Percentiles rank a stretch among this genome's conserved stretches.
These are phyloP conservation scores for Meliscaeva auricollis DNA, from an alignment of 2,888 invertebrate species.

Conservation along the genomic window DNA sequence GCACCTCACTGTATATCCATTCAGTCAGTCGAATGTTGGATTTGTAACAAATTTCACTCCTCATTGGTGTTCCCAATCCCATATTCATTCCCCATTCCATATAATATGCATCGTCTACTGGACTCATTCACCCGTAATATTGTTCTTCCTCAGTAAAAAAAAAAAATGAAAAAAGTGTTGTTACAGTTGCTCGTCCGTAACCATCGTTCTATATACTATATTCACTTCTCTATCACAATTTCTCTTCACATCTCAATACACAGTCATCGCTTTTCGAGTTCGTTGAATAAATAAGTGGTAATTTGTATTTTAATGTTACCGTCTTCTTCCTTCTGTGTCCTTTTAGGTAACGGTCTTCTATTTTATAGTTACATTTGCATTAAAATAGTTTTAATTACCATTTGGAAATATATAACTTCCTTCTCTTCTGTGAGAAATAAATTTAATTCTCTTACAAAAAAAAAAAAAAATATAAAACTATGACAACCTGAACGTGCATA, in stretches of 20 bases:
- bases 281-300: slow-evolving; percentile 49
- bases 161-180: neutral
- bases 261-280: slow-evolving; percentile 3
- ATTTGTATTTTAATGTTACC: neutral
- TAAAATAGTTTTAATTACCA: slow-evolving; percentile 67
- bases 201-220: slow-evolving; percentile 11
- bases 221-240: slow-evolving; percentile 1
- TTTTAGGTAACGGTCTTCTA: slow-evolving; percentile 11
- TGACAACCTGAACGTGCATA: slow-evolving; percentile 51
- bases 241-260: neutral
- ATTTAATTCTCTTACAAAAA: neutral
- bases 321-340: neutral
- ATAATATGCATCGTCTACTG: neutral
- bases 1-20: slow-evolving; percentile 27
- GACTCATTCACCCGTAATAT: slow-evolving; percentile 40
- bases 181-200: slow-evolving; percentile 20
- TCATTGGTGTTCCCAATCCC: slow-evolving; percentile 39
- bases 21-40: slow-evolving; percentile 34
- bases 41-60: slow-evolving; percentile 47
- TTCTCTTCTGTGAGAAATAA: slow-evolving; percentile 17
- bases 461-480: slow-evolving; percentile 4
- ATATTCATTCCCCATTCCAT: neutral
- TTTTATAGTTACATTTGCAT: slow-evolving; percentile 51
- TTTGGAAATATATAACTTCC: slow-evolving; percentile 57
- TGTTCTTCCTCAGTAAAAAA: neutral